phyloP scores from a whole-genome alignment of 2,888 invertebrate genomes.

The Marronus borbonicus region DNA sequence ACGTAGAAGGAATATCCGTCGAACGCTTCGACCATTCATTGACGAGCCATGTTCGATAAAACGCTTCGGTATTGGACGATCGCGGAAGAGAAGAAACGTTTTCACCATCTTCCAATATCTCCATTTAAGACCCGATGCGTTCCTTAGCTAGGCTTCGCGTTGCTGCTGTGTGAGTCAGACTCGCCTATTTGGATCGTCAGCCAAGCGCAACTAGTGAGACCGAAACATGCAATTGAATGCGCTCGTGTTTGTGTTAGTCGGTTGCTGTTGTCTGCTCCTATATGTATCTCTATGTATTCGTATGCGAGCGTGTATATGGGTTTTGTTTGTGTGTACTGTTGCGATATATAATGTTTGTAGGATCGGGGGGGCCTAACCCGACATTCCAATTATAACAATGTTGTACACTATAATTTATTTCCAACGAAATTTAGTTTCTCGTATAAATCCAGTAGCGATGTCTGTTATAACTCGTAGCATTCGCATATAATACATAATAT shows the following conservation, averaged over 20 bases:
- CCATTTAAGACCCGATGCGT: slow-evolving; percentile 1
- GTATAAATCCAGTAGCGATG: slow-evolving; percentile 5
- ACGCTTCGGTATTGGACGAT: neutral
- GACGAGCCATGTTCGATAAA: neutral
- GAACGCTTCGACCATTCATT: slow-evolving; percentile 8
- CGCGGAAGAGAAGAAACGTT: neutral
- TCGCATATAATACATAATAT: too few species aligned
- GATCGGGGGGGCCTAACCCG: slow-evolving; percentile 61
- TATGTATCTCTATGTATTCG: neutral
- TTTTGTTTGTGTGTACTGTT: slow-evolving; percentile 45
- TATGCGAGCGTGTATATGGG: neutral
- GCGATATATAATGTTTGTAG: slow-evolving; percentile 26
- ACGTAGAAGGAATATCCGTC: neutral
- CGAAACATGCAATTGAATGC: slow-evolving; percentile 60
- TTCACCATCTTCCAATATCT: neutral
- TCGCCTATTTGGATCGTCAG: slow-evolving; percentile 63
- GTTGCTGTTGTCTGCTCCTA: neutral
- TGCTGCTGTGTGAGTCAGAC: slow-evolving; percentile 57
- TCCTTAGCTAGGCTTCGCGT: neutral
- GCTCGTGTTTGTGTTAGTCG: slow-evolving; percentile 3
- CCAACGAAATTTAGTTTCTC: slow-evolving; percentile 39
- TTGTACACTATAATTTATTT: slow-evolving; percentile 48
- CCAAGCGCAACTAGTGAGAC: slow-evolving; percentile 65
- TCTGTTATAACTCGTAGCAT: neutral
- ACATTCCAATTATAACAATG: slow-evolving; percentile 58